Base-by-base conservation (phyloP, 2,888 invertebrate genomes). In the Phasia obesa region DNA sequence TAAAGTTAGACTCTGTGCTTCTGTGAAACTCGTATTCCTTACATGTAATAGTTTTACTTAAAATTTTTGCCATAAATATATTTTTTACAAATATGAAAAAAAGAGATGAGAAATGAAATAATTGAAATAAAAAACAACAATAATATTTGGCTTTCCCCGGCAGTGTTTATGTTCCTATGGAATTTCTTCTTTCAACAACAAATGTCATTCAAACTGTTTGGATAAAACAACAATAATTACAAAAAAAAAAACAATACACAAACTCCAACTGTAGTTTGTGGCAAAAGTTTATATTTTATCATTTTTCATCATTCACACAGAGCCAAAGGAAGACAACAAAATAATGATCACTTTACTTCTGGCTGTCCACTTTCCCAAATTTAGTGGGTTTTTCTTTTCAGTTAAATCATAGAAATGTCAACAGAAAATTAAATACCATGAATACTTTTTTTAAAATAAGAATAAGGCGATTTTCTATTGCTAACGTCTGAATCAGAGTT, bases 151-250 rank as follows among this genome's bases (percentile, higher is more conserved):
- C 71, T 67, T 55, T 53, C 47, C 23, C 64, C 57, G 55, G 57
- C 59, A 71, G 59, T 65, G 47, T 70, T 57, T 62, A 51, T 59
- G 51, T 44, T 27, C 59, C 19, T 35, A 70, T 76, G 67, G 76
- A 83, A 83, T 67, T 75, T 83, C 27, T 60, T 47, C 75, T 70
- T 77, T 60, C 51, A 19, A 67, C 49, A 65, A 21, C 49, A 79
- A 71, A 76, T 83, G 83, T 55, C 83, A 83, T 79, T 71, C 65
- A 59, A 67, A 74, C 64, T 49, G 67, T 51, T 65, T 42, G 38
- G 42, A 31, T 27, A 31, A n/a, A 25, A 57, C 27, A 69, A 57
- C 47, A 75, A 13, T 23, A 62, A 19, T 19, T 64, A 3, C 47
- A 42, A 38, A 62, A 19, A 73, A 67, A 27, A 35, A 38, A 38